Percentiles rank a stretch among this genome's conserved stretches.
These are phyloP conservation scores for Drosophila truncata DNA, from an alignment of 1,140 invertebrate genomes.

Conservation along the genomic window DNA sequence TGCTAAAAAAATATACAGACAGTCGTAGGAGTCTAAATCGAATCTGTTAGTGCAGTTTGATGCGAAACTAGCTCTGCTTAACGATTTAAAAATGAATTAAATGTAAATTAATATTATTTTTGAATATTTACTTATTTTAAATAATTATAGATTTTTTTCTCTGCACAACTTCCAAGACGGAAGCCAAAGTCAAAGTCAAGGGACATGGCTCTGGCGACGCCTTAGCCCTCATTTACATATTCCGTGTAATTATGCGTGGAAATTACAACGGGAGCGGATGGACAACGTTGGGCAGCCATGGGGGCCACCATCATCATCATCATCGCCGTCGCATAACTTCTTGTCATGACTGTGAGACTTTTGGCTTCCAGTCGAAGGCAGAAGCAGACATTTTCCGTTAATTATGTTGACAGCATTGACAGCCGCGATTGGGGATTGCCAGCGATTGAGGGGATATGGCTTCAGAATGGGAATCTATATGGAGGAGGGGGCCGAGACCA, in stretches of 20 bases:
- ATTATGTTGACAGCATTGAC: conserved; percentile 77
- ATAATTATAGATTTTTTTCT: not conserved
- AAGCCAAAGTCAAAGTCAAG: conserved; percentile 35
- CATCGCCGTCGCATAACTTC: conserved; percentile 59
- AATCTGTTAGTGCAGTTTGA: not conserved
- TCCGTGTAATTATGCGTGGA: conserved; percentile 81
- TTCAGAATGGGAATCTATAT: conserved; percentile 3
- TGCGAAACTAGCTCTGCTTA: no score
- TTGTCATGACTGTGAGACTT: conserved; percentile 66
- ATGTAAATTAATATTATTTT: no score
- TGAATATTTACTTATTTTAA: no score
- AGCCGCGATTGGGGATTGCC: conserved; percentile 42
- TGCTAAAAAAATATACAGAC: no score
- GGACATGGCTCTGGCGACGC: conserved; percentile 51
- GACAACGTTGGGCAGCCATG: conserved; percentile 4
- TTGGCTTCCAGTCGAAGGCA: conserved; percentile 62
- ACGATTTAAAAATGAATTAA: no score
- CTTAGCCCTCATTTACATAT: conserved; percentile 73
- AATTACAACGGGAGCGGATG: conserved; percentile 53
- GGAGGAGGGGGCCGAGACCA: conserved; percentile 35
- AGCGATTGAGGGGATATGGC: conserved; percentile 19
- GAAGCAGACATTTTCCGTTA: conserved; percentile 74
- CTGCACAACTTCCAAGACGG: conserved; percentile 26
- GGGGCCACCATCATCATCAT: conserved; percentile 27
- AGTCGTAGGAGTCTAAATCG: not conserved